phyloP scores from a whole-genome alignment of 2,113 vertebrate species.

The Oxygymnocypris stewartii region DNA sequence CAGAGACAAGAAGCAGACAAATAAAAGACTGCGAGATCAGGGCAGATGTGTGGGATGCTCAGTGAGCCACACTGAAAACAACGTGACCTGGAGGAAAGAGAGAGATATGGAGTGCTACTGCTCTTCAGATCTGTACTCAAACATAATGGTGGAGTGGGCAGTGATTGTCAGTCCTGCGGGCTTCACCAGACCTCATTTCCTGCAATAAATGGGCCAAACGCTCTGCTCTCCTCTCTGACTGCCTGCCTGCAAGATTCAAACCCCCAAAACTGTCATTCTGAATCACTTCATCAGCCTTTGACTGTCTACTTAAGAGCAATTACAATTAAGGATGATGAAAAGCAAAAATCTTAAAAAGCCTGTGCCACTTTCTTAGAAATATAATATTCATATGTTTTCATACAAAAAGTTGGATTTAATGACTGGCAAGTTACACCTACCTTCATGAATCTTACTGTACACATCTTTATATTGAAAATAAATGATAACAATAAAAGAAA shows the following conservation, averaged over 20 bases:
- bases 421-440: not conserved
- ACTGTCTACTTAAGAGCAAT: not conserved
- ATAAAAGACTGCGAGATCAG: conserved; percentile 1
- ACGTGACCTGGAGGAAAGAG: conserved; percentile 1
- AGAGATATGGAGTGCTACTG: not conserved
- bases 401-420: not conserved
- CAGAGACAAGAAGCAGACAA: conserved; percentile 42
- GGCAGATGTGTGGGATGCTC: not conserved
- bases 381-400: not conserved
- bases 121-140: not conserved
- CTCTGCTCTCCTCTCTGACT: conserved; percentile 40
- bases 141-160: conserved; percentile 63
- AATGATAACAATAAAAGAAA: no score
- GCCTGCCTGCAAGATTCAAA: conserved; percentile 52
- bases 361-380: not conserved
- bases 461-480: not conserved
- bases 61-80: not conserved
- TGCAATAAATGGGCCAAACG: conserved; percentile 69
- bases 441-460: not conserved
- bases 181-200: conserved; percentile 77
- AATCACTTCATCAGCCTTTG: not conserved
- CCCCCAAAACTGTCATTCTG: not conserved
- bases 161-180: conserved; percentile 68
- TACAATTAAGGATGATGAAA: not conserved
- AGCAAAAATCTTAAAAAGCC: not conserved